These are phyloP conservation scores for Perizoma flavofasciatum DNA, from an alignment of 2,888 invertebrate species.

Conservation along the genomic window DNA sequence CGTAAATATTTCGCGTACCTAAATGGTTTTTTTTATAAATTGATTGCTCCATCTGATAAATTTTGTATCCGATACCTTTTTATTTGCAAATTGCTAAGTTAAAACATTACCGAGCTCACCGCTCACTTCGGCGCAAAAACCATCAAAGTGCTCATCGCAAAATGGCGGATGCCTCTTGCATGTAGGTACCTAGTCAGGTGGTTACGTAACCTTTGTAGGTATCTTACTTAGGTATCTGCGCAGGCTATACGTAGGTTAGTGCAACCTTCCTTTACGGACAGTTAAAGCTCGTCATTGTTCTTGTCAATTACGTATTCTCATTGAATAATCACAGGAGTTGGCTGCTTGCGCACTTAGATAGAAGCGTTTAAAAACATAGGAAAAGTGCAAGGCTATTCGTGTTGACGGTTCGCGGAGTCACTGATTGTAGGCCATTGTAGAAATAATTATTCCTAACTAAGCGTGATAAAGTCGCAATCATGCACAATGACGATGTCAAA, in stretches of 20 bases:
- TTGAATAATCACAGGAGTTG: conserved; percentile 59
- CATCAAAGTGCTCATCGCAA: conserved; percentile 68
- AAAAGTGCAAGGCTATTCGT: conserved; percentile 62
- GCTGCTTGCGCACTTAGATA: conserved; percentile 51
- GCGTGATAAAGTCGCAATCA: conserved; percentile 26
- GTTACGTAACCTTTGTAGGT: conserved; percentile 61
- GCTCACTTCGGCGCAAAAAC: conserved; percentile 70
- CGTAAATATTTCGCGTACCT: too few species aligned
- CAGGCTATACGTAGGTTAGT: conserved; percentile 23
- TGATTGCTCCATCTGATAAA: too few species aligned
- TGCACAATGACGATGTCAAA: conserved; percentile 25
- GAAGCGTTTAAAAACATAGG: conserved; percentile 58
- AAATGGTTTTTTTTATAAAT: too few species aligned
- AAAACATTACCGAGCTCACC: conserved; percentile 54
- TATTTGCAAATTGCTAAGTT: conserved; percentile 48
- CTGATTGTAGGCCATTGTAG: conserved; percentile 38
- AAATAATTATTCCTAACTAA: conserved; percentile 22
- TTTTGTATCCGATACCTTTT: conserved; percentile 20
- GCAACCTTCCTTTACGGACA: conserved; percentile 54
- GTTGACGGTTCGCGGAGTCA: conserved; percentile 36
- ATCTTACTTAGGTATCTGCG: conserved; percentile 40
- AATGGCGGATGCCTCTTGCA: conserved; percentile 69
- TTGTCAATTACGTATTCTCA: conserved; percentile 66
- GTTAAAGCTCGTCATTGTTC: conserved; percentile 67
- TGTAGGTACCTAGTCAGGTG: conserved; percentile 42